These are phyloP conservation scores for Drosophila austrosaltans DNA, from an alignment of 2,888 invertebrate species.

Conservation along the genomic window DNA sequence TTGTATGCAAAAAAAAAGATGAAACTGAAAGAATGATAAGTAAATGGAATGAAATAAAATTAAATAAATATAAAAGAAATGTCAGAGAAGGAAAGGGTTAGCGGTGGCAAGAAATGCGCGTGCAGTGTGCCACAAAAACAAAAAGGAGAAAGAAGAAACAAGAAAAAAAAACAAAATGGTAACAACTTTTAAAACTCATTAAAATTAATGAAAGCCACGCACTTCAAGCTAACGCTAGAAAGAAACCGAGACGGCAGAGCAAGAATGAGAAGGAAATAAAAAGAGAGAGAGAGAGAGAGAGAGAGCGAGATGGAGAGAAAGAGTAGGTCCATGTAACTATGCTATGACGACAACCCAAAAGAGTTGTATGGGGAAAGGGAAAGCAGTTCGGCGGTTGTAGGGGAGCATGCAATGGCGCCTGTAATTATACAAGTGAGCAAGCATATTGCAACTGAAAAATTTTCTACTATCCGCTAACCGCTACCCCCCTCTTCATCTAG, in stretches of 20 bases:
- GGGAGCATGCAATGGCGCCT: slow-evolving; percentile 67
- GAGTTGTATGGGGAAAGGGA: not conserved
- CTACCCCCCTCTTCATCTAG: not conserved
- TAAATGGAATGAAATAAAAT: slow-evolving; percentile 58
- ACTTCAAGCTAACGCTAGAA: slow-evolving; percentile 58
- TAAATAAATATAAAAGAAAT: slow-evolving; percentile 24
- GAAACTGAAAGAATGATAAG: slow-evolving; percentile 38
- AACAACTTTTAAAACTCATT: slow-evolving; percentile 78
- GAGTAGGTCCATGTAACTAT: slow-evolving; percentile 3
- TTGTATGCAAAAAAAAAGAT: slow-evolving; percentile 28
- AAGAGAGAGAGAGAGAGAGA: not conserved
- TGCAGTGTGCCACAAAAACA: slow-evolving; percentile 23
- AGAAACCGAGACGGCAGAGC: slow-evolving; percentile 27
- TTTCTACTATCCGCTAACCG: slow-evolving; percentile 3
- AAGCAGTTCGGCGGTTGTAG: not conserved
- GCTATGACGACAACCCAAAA: not conserved
- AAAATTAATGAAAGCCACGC: slow-evolving; percentile 78
- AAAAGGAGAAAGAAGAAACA: not conserved
- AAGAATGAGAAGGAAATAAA: not conserved
- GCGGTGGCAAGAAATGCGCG: slow-evolving; percentile 17
- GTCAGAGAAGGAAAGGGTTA: not conserved
- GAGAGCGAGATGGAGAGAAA: not conserved
- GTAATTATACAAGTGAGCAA: slow-evolving; percentile 77
- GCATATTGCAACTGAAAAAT: slow-evolving; percentile 67
- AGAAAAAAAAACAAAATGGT: slow-evolving; percentile 49